These are phyloP conservation scores for Chaenogobius annularis DNA, from an alignment of 2,113 vertebrate species.

Conservation along the genomic window DNA sequence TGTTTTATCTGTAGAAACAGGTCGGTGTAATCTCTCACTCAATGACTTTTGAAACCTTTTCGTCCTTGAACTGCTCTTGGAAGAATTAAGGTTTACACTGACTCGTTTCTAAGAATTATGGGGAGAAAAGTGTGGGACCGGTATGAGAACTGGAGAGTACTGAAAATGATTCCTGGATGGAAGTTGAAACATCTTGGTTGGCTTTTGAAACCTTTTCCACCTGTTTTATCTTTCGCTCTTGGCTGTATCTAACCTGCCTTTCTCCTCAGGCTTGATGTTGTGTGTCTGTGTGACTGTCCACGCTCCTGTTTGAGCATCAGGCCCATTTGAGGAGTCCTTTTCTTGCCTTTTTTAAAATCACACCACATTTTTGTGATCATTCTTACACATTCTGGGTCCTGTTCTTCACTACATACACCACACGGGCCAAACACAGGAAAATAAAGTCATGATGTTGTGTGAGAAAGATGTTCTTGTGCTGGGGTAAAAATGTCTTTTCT, in stretches of 20 bases:
- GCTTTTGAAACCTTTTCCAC: too few relatives aligned
- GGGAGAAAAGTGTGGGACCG: too few relatives aligned
- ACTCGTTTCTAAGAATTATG: too few relatives aligned
- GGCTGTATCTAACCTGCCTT: conserved; percentile 54
- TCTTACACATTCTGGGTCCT: conserved; percentile 48
- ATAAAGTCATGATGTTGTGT: background rate
- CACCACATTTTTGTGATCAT: conserved; percentile 25
- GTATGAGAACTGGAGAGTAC: too few relatives aligned
- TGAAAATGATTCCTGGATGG: too few relatives aligned
- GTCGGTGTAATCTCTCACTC: too few relatives aligned
- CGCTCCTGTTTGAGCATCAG: conserved; percentile 49
- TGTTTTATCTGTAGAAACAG: background rate
- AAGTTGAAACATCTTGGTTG: too few relatives aligned
- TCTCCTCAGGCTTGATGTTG: conserved; percentile 51
- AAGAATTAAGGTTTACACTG: too few relatives aligned
- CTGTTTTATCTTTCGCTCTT: too few relatives aligned
- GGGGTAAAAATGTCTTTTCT: conserved; percentile 75
- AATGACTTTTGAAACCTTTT: too few relatives aligned
- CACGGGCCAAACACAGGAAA: conserved; percentile 4
- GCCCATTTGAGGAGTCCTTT: conserved; percentile 38
- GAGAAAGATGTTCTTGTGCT: conserved; percentile 52
- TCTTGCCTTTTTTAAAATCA: conserved; percentile 28
- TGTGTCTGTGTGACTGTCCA: conserved; percentile 3
- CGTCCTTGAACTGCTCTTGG: too few relatives aligned
- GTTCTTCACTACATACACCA: conserved; percentile 51